These are phyloP conservation scores for Campoplex nolae DNA, from an alignment of 2,888 invertebrate species.

Conservation along the genomic window DNA sequence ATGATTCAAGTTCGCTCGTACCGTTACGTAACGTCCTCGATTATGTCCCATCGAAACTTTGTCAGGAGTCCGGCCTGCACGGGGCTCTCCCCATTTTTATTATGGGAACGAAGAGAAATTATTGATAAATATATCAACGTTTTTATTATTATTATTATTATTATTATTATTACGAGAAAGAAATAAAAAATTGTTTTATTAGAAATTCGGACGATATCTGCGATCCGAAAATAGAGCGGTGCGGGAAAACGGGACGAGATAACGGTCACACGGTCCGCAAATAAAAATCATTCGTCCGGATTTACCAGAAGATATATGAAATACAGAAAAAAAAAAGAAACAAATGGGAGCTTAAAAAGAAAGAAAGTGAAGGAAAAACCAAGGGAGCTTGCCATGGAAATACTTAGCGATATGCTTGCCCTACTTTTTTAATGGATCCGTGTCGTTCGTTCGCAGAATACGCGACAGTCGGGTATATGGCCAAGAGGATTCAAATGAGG, in stretches of 20 bases:
- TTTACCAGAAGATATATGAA: slow-evolving; percentile 33
- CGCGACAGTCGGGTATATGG: slow-evolving; percentile 99
- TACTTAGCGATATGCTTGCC: slow-evolving; percentile 52
- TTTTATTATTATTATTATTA: background rate
- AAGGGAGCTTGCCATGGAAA: slow-evolving; percentile 61
- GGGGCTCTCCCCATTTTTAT: slow-evolving; percentile 1
- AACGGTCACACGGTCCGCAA: slow-evolving; percentile 36
- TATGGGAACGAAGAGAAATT: background rate
- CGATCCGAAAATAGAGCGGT: slow-evolving; percentile 1
- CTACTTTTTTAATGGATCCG: slow-evolving; percentile 56
- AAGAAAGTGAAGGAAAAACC: slow-evolving; percentile 20
- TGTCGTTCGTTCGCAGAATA: slow-evolving; percentile 90
- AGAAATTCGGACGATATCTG: background rate
- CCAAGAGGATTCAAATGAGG: slow-evolving; percentile 98
- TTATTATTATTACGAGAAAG: background rate
- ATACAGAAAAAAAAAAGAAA: slow-evolving; percentile 13
- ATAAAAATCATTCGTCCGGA: slow-evolving; percentile 31
- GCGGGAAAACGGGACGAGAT: slow-evolving; percentile 22
- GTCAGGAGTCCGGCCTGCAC: slow-evolving; percentile 32
- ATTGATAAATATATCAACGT: slow-evolving; percentile 21
- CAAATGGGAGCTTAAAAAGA: too few species aligned
- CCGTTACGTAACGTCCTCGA: slow-evolving; percentile 27
- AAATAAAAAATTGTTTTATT: slow-evolving; percentile 2
- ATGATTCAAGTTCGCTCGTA: slow-evolving; percentile 27
- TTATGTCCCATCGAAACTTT: slow-evolving; percentile 43